Evolutionary conservation across 2,113 vertebrate genomes (phyloP).

Genomic region (Regulus satrapa): DNA sequence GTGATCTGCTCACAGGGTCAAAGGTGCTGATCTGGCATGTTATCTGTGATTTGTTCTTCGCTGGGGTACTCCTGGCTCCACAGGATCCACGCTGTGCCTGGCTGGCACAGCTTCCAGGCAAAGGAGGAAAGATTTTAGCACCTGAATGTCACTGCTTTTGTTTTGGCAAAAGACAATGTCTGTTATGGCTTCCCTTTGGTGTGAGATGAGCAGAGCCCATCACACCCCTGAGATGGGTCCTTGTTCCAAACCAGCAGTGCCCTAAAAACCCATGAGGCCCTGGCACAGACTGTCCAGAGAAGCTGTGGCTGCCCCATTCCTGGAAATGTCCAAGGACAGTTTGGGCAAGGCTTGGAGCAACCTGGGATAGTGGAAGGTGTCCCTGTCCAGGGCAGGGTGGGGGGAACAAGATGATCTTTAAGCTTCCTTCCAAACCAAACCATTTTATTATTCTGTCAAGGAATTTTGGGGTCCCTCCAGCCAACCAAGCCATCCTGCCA

Average conservation of each 20-base stretch:
- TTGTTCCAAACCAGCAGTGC: background rate
- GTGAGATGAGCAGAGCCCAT: background rate
- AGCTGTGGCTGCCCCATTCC: background rate
- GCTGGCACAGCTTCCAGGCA: background rate
- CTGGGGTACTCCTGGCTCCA: background rate
- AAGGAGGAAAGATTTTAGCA: background rate
- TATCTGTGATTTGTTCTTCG: background rate
- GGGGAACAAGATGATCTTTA: background rate
- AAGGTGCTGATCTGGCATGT: background rate
- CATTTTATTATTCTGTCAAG: background rate
- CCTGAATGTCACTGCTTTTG: background rate
- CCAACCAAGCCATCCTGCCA: background rate
- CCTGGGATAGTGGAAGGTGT: background rate
- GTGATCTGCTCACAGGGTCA: background rate
- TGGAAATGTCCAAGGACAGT: background rate
- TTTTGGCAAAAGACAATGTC: background rate
- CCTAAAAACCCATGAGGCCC: background rate
- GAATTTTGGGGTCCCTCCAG: background rate
- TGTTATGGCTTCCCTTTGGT: background rate
- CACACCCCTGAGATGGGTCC: background rate
- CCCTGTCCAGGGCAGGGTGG: background rate
- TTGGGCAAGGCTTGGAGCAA: background rate
- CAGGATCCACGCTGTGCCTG: background rate
- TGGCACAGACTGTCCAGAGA: background rate
- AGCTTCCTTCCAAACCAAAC: background rate